Base-by-base conservation (phyloP, 2,113 vertebrate genomes). In the Arizona elegans region DNA sequence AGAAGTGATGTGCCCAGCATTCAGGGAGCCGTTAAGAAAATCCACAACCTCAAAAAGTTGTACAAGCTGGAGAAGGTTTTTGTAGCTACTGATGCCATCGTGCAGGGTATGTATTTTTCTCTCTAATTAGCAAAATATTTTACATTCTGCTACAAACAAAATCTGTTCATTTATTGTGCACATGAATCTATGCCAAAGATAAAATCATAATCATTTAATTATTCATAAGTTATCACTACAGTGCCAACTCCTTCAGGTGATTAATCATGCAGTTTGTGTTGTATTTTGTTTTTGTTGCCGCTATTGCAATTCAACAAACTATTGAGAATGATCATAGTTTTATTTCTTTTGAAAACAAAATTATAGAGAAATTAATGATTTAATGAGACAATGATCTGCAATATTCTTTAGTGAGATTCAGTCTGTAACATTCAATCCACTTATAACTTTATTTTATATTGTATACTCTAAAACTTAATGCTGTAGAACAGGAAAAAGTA, bases 1-100 rank as follows among this genome's bases (percentile, higher is more conserved):
- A 97, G 99, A 96, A 98, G 98, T 59, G 99, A 99, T 0, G 98
- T 99, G 17, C 99, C 99, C 56, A 99, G 98, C 93, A 97, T 99
- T 15, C 98, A 97, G 26, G 98, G 98, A 21, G 98, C 99, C 0
- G 98, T 97, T 29, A 98, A 97, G 96, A 98, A 98, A 96, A 99
- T 99, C 88, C 98, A 43, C 55, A 98, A 97, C 95, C 98, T 99
- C 75, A 97, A 99, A 98, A 97, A 98, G 96, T 97, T 89, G 1
- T 97, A 98, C 92, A 97, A 97, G 93, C 98, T 99, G 26, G 94
- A 98, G 38, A 98, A 89, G 65, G 98, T 99, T 90, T 99, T 99
- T 93, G 96, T 99, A 94, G 99, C 99, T n/a, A 99, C 99, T 0
- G 99, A 99, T 56, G 98, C 99, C 17, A 96, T 98, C 0, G 97